Base-by-base conservation (phyloP, 1,140 invertebrate genomes). In the Drosophila nikananu region DNA sequence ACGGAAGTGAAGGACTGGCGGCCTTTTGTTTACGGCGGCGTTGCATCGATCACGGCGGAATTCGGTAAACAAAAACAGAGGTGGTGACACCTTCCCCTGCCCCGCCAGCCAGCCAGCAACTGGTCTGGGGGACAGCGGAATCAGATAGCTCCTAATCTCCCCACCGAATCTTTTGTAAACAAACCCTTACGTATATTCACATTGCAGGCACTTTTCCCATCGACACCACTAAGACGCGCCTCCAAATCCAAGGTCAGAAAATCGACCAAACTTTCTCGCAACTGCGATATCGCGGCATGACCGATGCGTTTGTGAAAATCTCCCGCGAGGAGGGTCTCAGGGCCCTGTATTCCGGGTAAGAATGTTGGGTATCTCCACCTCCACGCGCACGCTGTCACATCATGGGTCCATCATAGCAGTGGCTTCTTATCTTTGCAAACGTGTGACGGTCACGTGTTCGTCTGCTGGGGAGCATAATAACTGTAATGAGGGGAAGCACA, bases 141-240 rank as follows among this genome's bases (percentile, higher is more conserved):
- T 35, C 15, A 19, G 19, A 37, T 2, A 27, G 30, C 8, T 21
- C 37, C 41, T 73, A 57, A 73, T 73, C 70, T 12, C n/a, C 4
- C 4, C 7, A 39, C 13, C 12, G 30, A 73, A 73, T 73, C 55
- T 32, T 25, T 61, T 73, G 81, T 89, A 83, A 89, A 89, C 81
- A 90, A 77, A 74, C 23, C 62, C 37, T 77, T 48, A 57, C 35
- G 17, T 39, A 37, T 35, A 37, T 39, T 55, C 15, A 62, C 59
- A 77, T 93, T 94, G 52, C 91, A 99, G 98, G 98, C 70, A 99
- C 98, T n/a, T 99, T 99, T 95, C 98, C 98, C 19, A 96, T 99
- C 79, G 98, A 99, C 93, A 97, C 98, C 19, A 98, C 98, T 39
- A 99, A 99, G 94, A 99, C 98, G 37, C 95, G 98, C 81, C 95